Evolutionary conservation across 2,888 invertebrate species (phyloP).

Genomic region (Allacma fusca): DNA sequence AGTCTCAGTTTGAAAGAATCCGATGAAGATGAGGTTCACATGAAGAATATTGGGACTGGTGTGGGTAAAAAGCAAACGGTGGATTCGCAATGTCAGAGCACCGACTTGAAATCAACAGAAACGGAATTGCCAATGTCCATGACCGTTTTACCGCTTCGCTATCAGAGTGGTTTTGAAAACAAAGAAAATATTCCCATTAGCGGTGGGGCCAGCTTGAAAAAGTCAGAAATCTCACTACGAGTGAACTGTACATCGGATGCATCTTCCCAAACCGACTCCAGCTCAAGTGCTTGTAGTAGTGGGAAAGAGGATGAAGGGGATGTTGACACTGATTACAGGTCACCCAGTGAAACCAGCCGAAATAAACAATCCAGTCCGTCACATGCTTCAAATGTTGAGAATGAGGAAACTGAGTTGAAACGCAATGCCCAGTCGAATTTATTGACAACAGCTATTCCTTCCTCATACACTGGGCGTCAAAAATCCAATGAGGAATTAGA

Average conservation of each 20-base stretch:
- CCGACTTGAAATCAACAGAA: conserved; percentile 13
- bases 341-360: not conserved
- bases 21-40: conserved; percentile 1
- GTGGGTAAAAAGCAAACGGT: conserved; percentile 35
- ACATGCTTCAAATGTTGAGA: not conserved
- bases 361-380: not conserved
- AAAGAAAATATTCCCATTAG: conserved; percentile 45
- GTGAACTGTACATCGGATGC: conserved; percentile 59
- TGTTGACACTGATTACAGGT: conserved; percentile 1
- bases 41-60: conserved; percentile 27
- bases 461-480: conserved; percentile 65
- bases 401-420: conserved; percentile 17
- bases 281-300: conserved; percentile 18
- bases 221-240: conserved; percentile 48
- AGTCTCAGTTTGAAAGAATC: conserved; percentile 29
- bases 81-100: conserved; percentile 21
- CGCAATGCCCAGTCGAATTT: conserved; percentile 3
- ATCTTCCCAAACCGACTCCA: conserved; percentile 54
- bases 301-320: conserved; percentile 46
- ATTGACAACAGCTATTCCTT: not conserved
- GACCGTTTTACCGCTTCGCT: conserved; percentile 57
- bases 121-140: conserved; percentile 45
- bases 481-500: conserved; percentile 79
- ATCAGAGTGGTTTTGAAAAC: conserved; percentile 42
- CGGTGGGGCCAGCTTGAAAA: conserved; percentile 15